Base-by-base conservation (phyloP, 2,797 vertebrate genomes). In the Tokudaia muenninki region DNA sequence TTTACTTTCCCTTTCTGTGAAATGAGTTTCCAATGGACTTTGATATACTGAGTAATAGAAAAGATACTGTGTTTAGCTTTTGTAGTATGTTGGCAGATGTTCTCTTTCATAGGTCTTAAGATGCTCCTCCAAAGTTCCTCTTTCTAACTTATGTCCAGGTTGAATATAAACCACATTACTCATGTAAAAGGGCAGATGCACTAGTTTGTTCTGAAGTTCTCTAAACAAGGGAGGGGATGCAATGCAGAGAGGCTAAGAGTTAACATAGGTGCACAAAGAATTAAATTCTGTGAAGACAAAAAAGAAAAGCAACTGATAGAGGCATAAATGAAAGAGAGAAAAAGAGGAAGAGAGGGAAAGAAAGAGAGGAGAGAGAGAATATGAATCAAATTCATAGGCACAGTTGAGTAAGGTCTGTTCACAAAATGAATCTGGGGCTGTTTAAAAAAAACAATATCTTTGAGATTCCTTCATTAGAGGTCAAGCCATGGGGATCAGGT, bases 121-220 rank as follows among this genome's bases (percentile, higher is more conserved):
- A 94, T 77, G 9, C n/a, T 72, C 63, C 50, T 3, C 26, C 50
- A 16, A 57, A 65, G 41, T 26, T 55, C 22, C 41, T 78, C 86
- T 84, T 92, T 26, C 5, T 50, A 94, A 92, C 79, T 7, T 10
- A 78, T 70, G 34, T 16, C 24, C 70, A 70, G 81, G 88, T 92
- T 57, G 47, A 93, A 78, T n/a, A 80, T 37, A 67, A 92, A 34
- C 3, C 21, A 10, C 17, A 10, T 50, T 59, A 22, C 65, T 52
- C 57, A 31, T 65, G 65, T 8, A 22, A 87, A 52, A 34, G 10
- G 7, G 19, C 0, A 61, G 52, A 44, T 6, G 37, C 10, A 86
- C 34, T 90, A 22, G 17, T 52, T 84, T 47, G 65, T 79, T 72
- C 74, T 75, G 16, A 87, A 24, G 4, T 57, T 47, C 19, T 92